Base-by-base conservation (phyloP, 2,797 vertebrate species). In the Gorsachius magnificus region DNA sequence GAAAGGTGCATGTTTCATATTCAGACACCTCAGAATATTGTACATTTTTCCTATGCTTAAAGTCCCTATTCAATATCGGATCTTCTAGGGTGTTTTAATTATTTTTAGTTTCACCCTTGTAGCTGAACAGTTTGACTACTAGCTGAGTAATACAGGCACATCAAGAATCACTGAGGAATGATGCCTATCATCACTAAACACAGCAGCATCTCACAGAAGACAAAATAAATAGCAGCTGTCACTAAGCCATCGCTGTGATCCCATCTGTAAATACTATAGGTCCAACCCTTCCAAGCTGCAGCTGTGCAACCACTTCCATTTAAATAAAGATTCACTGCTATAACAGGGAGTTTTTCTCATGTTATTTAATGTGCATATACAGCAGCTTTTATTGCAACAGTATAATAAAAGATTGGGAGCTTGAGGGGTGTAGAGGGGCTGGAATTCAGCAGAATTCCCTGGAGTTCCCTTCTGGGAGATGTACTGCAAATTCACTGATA, bases 151-250 rank as follows among this genome's bases (percentile, higher is more conserved):
- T 26, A 61, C 3, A 3, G 25, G 10, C 7, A 69, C 35, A 69
- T 82, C 16, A 51, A 57, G 66, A 74, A 60, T 53, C 50, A 43
- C 26, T 51, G 19, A 92, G 20, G n/a, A 80, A 75, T 89, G 36
- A 19, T 91, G 15, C 36, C 64, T 66, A 36, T 83, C 48, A 56
- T 57, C 53, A 35, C 51, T 75, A 74, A 80, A 60, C 25, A 58
- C 28, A 90, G 56, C 21, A 70, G 41, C 41, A 65, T 57, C 60
- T 68, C 63, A 53, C 5, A 91, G 38, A 86, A 78, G 33, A 65
- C 45, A 92, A 78, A 96, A 80, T n/a, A 75, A 77, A 94, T 24
- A 92, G 54, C 66, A 87, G 71, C 80, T 87, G 38, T 58, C 57
- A 75, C 26, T 70, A 69, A 87, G 29, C 9, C 26, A 65, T 72